Evolutionary conservation across 2,888 invertebrate species (phyloP).

Genomic region (Eupithecia insigniata): DNA sequence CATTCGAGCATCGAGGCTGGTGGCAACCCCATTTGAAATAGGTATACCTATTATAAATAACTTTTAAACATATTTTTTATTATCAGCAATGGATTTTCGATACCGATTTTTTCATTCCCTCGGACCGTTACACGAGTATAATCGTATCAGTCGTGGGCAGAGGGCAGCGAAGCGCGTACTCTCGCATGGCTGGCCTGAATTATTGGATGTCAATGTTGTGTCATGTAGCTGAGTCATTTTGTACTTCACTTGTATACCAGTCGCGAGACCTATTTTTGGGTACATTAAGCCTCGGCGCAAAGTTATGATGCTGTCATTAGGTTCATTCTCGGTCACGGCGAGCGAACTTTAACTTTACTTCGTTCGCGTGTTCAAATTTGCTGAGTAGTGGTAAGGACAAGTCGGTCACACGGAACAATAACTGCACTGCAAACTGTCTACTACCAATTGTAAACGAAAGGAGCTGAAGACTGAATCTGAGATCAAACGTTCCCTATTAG

Average conservation of each 20-base stretch:
- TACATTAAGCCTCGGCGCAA: not conserved
- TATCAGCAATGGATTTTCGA: not conserved
- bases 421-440: not conserved
- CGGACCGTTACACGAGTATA: constrained; percentile 9
- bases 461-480: not conserved
- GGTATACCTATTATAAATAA: no score
- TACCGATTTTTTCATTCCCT: constrained; percentile 1
- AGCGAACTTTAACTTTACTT: not conserved
- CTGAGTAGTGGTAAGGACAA: not conserved
- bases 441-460: not conserved
- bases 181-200: constrained; percentile 16
- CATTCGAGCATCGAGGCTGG: no score
- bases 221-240: constrained; percentile 7
- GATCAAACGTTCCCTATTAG: not conserved
- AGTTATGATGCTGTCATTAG: not conserved
- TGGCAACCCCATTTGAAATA: no score
- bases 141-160: constrained; percentile 19
- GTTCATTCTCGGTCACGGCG: not conserved
- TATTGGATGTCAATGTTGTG: constrained; percentile 16
- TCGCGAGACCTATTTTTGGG: not conserved
- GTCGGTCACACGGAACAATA: not conserved
- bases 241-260: constrained; percentile 2
- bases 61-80: not conserved
- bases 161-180: constrained; percentile 12
- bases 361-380: not conserved